Conservation (phyloP, 2,888 invertebrate genomes). For the Cephonodes hylas region DNA sequence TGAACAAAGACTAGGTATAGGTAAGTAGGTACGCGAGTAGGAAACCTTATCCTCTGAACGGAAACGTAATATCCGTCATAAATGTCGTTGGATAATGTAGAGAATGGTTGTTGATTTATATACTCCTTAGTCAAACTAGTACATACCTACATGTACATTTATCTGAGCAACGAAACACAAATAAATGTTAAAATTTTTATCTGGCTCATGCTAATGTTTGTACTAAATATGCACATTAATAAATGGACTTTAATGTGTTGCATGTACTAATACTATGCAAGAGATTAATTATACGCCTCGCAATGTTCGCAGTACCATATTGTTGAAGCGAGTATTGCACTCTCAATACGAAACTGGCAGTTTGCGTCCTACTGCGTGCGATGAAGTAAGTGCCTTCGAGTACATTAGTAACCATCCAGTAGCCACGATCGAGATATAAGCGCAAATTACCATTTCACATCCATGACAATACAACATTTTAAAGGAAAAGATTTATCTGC, state of each 20-base stretch:
- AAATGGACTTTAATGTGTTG: background rate
- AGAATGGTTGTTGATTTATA: background rate
- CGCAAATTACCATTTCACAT: slow-evolving; percentile 2
- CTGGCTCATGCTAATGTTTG: background rate
- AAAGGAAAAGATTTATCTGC: background rate
- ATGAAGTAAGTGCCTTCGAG: slow-evolving; percentile 38
- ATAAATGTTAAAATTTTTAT: background rate
- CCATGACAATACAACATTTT: background rate
- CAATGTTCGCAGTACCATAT: background rate
- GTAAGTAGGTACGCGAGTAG: background rate
- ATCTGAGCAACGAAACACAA: background rate
- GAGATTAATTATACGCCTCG: background rate
- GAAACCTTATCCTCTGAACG: background rate
- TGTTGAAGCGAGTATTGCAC: slow-evolving; percentile 28
- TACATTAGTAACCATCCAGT: slow-evolving; percentile 24
- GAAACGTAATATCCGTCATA: background rate
- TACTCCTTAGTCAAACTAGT: background rate
- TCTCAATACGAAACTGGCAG: slow-evolving; percentile 39
- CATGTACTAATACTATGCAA: slow-evolving; percentile 5
- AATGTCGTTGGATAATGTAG: background rate
- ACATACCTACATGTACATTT: background rate
- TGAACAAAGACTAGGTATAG: background rate
- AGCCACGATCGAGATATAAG: slow-evolving; percentile 13
- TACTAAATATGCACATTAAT: background rate
- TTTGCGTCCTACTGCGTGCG: slow-evolving; percentile 34